phyloP scores from a whole-genome alignment of 1,140 invertebrate genomes.

The Lepidurus apus region DNA sequence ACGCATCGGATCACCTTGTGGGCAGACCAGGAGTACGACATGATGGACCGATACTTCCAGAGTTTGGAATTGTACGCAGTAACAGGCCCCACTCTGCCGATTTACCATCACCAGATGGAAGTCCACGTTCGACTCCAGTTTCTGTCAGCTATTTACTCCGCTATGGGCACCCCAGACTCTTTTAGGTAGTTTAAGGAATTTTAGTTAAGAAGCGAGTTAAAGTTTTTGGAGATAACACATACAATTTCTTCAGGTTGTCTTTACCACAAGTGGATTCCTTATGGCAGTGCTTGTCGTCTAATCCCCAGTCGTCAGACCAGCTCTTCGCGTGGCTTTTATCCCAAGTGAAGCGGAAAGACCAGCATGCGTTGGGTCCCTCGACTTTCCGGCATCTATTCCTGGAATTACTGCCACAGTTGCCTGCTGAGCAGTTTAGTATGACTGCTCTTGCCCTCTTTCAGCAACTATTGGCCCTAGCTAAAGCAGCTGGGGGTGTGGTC shows the following conservation, averaged over 20 bases:
- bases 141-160: slow-evolving; percentile 85
- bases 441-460: slow-evolving; percentile 84
- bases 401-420: slow-evolving; percentile 78
- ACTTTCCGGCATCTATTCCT: slow-evolving; percentile 81
- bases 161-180: slow-evolving; percentile 75
- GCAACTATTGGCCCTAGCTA: slow-evolving; percentile 77
- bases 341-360: slow-evolving; percentile 63
- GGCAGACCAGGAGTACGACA: slow-evolving; percentile 80
- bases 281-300: slow-evolving; percentile 81
- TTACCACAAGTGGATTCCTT: slow-evolving; percentile 82
- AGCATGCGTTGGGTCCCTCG: slow-evolving; percentile 79
- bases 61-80: slow-evolving; percentile 55
- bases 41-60: slow-evolving; percentile 89
- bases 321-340: slow-evolving; percentile 85
- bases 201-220: not conserved
- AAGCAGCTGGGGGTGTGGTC: slow-evolving; percentile 53
- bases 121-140: slow-evolving; percentile 86
- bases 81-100: slow-evolving; percentile 40
- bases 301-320: slow-evolving; percentile 78
- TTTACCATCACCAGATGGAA: slow-evolving; percentile 82
- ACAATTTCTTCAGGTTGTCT: slow-evolving; percentile 56
- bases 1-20: slow-evolving; percentile 76
- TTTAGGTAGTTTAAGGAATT: slow-evolving; percentile 56
- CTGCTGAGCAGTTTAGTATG: slow-evolving; percentile 84
- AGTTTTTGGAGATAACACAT: too few relatives aligned